Conservation (phyloP, 2,888 invertebrate genomes). For the Agelastica alni region DNA sequence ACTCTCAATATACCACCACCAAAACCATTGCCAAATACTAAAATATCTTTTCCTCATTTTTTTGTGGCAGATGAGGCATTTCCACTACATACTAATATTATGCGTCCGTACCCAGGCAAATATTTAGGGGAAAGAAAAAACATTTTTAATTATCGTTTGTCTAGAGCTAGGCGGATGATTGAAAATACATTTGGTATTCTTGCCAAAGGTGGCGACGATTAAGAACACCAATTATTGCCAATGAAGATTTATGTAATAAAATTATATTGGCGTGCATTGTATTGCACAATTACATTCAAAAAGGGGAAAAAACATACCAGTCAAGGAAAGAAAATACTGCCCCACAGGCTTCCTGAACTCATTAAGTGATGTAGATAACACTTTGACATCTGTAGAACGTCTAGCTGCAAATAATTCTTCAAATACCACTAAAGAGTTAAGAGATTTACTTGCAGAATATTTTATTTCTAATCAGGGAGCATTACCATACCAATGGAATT, state of each 20-base stretch:
- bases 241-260: constrained; percentile 11
- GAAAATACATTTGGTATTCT: too few species aligned
- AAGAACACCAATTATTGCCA: not conserved
- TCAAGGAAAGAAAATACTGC: constrained; percentile 8
- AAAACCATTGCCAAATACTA: too few species aligned
- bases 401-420: constrained; percentile 17
- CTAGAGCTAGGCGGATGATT: too few species aligned
- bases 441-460: constrained; percentile 7
- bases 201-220: too few species aligned
- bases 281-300: constrained; percentile 34
- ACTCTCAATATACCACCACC: constrained; percentile 10
- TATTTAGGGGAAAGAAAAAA: too few species aligned
- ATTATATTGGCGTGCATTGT: constrained; percentile 32
- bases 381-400: too few species aligned
- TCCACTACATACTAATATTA: too few species aligned
- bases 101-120: too few species aligned
- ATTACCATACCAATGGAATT: constrained; percentile 4
- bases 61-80: too few species aligned
- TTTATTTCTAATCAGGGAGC: constrained; percentile 6
- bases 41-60: too few species aligned
- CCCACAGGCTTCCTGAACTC: constrained; percentile 12
- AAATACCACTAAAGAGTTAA: not conserved
- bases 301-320: constrained; percentile 25
- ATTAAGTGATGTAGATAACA: constrained; percentile 1
- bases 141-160: too few species aligned